phyloP scores from a whole-genome alignment of 2,113 vertebrate species.

The Copsychus sechellarum region DNA sequence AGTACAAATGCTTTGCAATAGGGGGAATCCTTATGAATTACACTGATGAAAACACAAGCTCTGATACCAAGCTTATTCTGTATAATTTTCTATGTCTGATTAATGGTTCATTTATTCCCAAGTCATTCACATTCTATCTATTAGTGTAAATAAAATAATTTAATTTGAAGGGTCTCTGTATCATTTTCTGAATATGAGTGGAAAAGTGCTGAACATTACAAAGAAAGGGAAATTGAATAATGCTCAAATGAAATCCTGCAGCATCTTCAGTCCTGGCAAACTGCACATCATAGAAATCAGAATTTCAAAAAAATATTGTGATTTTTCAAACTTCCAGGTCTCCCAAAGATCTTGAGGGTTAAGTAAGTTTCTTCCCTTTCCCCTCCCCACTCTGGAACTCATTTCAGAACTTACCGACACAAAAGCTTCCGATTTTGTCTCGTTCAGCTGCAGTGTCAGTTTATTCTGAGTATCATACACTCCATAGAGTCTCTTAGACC shows the following conservation, averaged over 20 bases:
- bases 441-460: slow-evolving; percentile 80
- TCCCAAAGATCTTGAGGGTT: neutral
- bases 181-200: neutral
- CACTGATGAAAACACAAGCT: neutral
- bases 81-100: neutral
- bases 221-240: neutral
- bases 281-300: neutral
- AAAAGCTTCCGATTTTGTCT: slow-evolving; percentile 84
- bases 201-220: neutral
- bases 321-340: neutral
- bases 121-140: neutral
- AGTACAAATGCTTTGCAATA: neutral
- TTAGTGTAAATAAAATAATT: neutral
- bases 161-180: neutral
- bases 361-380: neutral
- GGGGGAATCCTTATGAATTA: neutral
- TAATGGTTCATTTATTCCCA: neutral
- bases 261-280: neutral
- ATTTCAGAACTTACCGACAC: slow-evolving; percentile 84
- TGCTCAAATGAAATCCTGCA: neutral
- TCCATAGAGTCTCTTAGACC: slow-evolving; percentile 91
- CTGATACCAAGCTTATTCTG: neutral
- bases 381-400: neutral
- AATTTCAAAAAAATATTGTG: neutral
- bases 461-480: slow-evolving; percentile 83